Percentiles rank a stretch among this genome's conserved stretches.
These are phyloP conservation scores for Clusia tigrina DNA, from an alignment of 2,888 invertebrate species.

Conservation along the genomic window DNA sequence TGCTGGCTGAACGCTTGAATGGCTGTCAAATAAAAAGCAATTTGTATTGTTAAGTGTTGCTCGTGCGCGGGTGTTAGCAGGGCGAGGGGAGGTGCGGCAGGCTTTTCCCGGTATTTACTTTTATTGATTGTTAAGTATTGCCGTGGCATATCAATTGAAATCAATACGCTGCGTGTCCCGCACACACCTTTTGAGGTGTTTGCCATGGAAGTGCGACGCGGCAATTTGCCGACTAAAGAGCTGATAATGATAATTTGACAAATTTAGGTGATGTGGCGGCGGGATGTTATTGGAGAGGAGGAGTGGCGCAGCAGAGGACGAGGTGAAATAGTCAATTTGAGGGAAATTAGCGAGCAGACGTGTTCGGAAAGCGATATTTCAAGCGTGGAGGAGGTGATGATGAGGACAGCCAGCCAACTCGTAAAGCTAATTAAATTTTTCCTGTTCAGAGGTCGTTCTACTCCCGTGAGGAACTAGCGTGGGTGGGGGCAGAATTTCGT, in stretches of 20 bases:
- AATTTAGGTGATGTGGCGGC: constrained; percentile 21
- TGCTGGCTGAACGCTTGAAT: neutral
- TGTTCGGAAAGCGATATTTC: constrained; percentile 10
- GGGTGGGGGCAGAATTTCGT: no score
- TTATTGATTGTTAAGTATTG: constrained; percentile 21
- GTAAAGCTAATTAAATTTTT: no score
- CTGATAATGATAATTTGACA: constrained; percentile 23
- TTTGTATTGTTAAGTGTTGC: constrained; percentile 15
- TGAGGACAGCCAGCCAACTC: neutral
- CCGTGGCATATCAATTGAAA: constrained; percentile 22
- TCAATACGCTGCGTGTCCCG: constrained; percentile 18
- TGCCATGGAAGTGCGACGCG: neutral
- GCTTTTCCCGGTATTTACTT: constrained; percentile 6
- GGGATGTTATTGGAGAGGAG: neutral
- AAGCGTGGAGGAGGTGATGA: neutral
- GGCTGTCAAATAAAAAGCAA: constrained; percentile 21
- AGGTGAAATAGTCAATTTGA: constrained; percentile 13
- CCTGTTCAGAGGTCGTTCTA: no score
- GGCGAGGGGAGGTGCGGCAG: neutral
- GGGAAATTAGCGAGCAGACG: constrained; percentile 17
- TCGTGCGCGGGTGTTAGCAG: no score
- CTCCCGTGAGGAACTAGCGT: no score
- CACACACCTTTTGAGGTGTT: neutral
- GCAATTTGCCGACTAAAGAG: constrained; percentile 16
- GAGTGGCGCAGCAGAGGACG: no score